Base-by-base conservation (phyloP, 2,888 invertebrate genomes). In the Homarus gammarus region DNA sequence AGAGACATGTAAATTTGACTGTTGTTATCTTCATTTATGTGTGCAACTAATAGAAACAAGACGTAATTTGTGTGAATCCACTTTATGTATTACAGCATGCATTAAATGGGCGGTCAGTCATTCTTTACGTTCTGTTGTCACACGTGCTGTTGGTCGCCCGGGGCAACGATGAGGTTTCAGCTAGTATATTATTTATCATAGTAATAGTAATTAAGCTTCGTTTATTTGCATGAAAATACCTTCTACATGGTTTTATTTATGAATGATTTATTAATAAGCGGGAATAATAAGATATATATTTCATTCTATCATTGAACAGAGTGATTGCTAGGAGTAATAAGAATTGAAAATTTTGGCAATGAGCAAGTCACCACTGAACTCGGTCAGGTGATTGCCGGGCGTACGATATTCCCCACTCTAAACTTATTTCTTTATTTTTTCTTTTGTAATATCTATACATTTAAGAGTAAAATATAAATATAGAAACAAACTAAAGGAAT, bases 301-400 rank as follows among this genome's bases (percentile, higher is more conserved):
- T n/a, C n/a, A n/a, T n/a, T n/a, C n/a, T n/a, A n/a, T n/a, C n/a
- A n/a, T n/a, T n/a, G n/a, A n/a, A n/a, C n/a, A n/a, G 1, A 36
- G 27, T 22, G 64, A 81, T n/a, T 64, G 38, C n/a, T n/a, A 2
- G 79, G 33, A 61, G 38, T 1, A n/a, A n/a, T n/a, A n/a, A 38
- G 27, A 38, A 38, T 81, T 18, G 27, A 18, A 44, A 44, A 31
- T 31, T 15, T 2, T 85, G 85, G 85, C 78, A 85, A 78, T 49
- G 44, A 15, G 38, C 8, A n/a, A 18, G 6, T 78, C 36, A 68
- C 68, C 31, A 44, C 78, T 78, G 70, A n/a, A 51, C 18, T 68
- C 68, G 84, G 68, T 44, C 64, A 78, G 77, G 68, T 77, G 78
- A 27, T 44, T 85, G 85, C 36, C 85, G 36, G 85, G 27, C 85